Base-by-base conservation (phyloP, 2,113 vertebrate species). In the Callospermophilus lateralis region DNA sequence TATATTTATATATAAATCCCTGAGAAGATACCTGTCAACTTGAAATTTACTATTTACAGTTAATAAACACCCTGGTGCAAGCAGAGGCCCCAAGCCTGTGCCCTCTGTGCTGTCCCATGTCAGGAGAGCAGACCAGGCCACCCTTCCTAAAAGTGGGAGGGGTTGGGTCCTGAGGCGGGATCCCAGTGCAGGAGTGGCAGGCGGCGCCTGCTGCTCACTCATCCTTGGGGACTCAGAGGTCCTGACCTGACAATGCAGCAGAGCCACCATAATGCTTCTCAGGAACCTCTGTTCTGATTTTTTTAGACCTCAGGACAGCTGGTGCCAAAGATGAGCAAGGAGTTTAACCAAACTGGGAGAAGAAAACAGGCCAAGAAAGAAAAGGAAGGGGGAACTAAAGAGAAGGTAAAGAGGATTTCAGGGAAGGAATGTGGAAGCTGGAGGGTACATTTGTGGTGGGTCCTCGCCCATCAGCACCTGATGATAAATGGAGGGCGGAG, bases 21-120 rank as follows among this genome's bases (percentile, higher is more conserved):
- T 98, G 98, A 98, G 98, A 95, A 80, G 94, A 94, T 96, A 97
- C 96, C 97, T 97, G 96, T 92, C 95, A 94, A 0, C 61, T 34
- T 78, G 39, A 78, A 32, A 5, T 24, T 92, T 90, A 16, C 58
- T 92, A 88, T 96, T 81, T 95, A 87, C 92, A 97, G 93, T 84
- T 97, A 93, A 74, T 91, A 67, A 85, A 95, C 65, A 85, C 34
- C 42, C 20, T 53, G 95, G 93, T 77, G 55, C 72, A 67, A 93
- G n/a, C 15, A n/a, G 70, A 68, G 51, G 4, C 22, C 0, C 0
- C 0, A 1, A 84, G 76, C 80, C 89, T 72, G 67, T 11, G 70
- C 22, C 42, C 88, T 37, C 1, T 12, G 26, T 1, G n/a, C 61
- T 67, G 15, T 51, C 67, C 16, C 11, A n/a, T 1, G 8, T 26